Evolutionary conservation across 23 tunicate genomes (phyloP), one percentile per base, ranked within the genome.

Genomic region (Halocynthia roretzi): DNA sequence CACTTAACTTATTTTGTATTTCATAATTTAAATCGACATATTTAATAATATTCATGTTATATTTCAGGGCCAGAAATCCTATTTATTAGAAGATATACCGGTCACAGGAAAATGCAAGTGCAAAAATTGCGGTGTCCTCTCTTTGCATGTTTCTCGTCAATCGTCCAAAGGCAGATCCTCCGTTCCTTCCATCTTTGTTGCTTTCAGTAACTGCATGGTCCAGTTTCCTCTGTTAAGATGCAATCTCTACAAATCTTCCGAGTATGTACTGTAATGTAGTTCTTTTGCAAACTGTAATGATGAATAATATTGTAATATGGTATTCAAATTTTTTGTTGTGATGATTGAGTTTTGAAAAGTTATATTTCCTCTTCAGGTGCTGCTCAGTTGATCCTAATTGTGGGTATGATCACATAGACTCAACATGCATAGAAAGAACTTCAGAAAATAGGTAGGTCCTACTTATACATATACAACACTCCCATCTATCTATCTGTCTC

Each of bases 301-400:
- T 58, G 4, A 14, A 58, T 14, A 14, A n/a, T 58, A 58, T 58
- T 14, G 15, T 1, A 14, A 58, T 58, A 58, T 1, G 4, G 15
- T 14, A 14, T n/a, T 58, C 4, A 58, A 58, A 58, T 58, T 58
- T 2, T 58, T 58, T 58, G 17, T 14, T 58, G 17, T 58, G 17
- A 14, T 58, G 4, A 14, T 58, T 14, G n/a, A 14, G 4, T 58
- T 58, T 58, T 14, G 63, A 14, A 58, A 14, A 0, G 15, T 58
- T 14, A 14, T 8, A 19, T 40, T 52, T 44, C 6, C 40, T 62
- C 67, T 80, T 53, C 72, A 89, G 96, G 7, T 89, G 96, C 70
- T 89, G 96, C 60, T 77, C 87, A 56, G 77, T 76, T 23, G 96
- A 89, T 74, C 96, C 96, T 11, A 85, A 80, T 12, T 89, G 96